Percentiles rank a stretch among this genome's conserved stretches.
phyloP scores from a whole-genome alignment of 2,797 vertebrate genomes.

The Chaenodraco wilsoni region DNA sequence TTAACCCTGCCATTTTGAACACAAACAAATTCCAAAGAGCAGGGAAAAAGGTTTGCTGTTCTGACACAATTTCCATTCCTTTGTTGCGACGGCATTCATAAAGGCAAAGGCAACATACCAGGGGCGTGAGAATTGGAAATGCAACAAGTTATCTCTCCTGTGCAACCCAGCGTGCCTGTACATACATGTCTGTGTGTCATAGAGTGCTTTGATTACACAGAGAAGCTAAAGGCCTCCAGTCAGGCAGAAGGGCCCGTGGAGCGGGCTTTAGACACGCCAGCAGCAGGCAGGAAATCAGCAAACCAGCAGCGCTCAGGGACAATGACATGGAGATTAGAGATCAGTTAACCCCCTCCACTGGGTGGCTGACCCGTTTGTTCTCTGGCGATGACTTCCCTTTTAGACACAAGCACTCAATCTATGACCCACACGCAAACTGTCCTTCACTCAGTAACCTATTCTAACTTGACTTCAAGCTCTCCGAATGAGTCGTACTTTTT shows the following conservation, averaged over 20 bases:
- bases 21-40: slow-evolving; percentile 16
- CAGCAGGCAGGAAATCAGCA: slow-evolving; percentile 76
- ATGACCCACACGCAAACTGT: slow-evolving; percentile 36
- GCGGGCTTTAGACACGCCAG: slow-evolving; percentile 72
- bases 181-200: slow-evolving; percentile 72
- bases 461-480: slow-evolving; percentile 16
- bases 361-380: slow-evolving; percentile 56
- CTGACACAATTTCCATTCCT: slow-evolving; percentile 44
- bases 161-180: slow-evolving; percentile 71
- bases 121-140: slow-evolving; percentile 68
- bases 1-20: slow-evolving; percentile 9
- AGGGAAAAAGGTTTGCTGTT: slow-evolving; percentile 18
- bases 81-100: slow-evolving; percentile 49
- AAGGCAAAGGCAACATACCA: slow-evolving; percentile 47
- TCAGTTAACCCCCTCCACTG: slow-evolving; percentile 61
- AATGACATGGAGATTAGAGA: slow-evolving; percentile 80
- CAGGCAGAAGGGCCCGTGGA: slow-evolving; percentile 73
- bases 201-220: slow-evolving; percentile 63
- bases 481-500: slow-evolving; percentile 20
- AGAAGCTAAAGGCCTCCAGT: slow-evolving; percentile 69
- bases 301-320: slow-evolving; percentile 71
- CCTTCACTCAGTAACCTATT: slow-evolving; percentile 24
- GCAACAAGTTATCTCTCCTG: slow-evolving; percentile 69
- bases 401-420: slow-evolving; percentile 37
- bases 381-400: slow-evolving; percentile 62